phyloP scores from a whole-genome alignment of 1,140 invertebrate genomes.

The Amphibalanus amphitrite region DNA sequence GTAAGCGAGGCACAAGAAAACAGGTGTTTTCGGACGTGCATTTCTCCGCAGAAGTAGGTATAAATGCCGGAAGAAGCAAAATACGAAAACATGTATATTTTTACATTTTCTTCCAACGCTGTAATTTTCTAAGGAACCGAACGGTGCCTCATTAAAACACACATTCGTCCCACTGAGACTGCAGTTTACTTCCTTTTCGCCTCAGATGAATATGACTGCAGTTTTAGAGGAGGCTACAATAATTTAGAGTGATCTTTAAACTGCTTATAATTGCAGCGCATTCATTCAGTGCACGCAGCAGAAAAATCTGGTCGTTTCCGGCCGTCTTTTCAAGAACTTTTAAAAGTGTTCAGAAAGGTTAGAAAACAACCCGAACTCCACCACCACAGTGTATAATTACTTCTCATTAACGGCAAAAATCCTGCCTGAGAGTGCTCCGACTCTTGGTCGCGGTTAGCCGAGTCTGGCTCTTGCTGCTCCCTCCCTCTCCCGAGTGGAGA shows the following conservation, averaged over 20 bases:
- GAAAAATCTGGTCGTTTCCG: neutral
- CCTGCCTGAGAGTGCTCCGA: neutral
- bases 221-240: neutral
- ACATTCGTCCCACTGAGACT: neutral
- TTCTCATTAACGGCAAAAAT: neutral
- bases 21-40: too few species aligned
- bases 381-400: neutral
- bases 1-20: too few species aligned
- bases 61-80: too few species aligned
- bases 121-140: neutral
- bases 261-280: neutral
- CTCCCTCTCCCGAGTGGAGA: too few species aligned
- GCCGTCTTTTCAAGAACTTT: neutral
- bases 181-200: conserved; percentile 14
- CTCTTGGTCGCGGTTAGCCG: neutral
- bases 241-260: neutral
- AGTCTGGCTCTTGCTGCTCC: neutral
- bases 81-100: too few species aligned
- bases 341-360: neutral
- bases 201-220: neutral
- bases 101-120: too few species aligned
- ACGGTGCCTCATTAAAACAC: neutral
- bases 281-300: neutral
- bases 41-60: too few species aligned
- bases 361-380: neutral